Percentiles rank a stretch among this genome's conserved stretches.
These are phyloP conservation scores for Bugula neritina DNA, from an alignment of 2,888 invertebrate genomes.

Conservation along the genomic window DNA sequence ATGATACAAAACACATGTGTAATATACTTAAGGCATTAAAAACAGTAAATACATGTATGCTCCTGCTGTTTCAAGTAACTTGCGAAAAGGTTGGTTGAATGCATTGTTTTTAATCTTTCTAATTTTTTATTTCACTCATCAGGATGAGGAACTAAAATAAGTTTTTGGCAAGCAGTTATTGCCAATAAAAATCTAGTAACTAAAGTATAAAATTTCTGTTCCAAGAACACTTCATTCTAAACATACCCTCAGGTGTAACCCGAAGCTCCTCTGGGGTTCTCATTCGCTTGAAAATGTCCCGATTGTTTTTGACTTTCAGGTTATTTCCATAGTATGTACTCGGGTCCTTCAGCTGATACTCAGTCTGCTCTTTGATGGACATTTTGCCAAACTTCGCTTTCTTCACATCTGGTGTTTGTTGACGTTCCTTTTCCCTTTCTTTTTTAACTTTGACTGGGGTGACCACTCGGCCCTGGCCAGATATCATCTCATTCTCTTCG, in stretches of 20 bases:
- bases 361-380: neutral
- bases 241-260: neutral
- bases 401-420: neutral
- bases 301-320: conserved; percentile 11
- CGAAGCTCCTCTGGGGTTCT: neutral
- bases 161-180: no score
- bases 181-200: no score
- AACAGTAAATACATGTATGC: no score
- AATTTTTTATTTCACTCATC: no score
- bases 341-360: conserved; percentile 18
- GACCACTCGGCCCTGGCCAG: neutral
- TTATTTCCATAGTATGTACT: neutral
- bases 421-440: neutral
- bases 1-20: no score
- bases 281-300: neutral
- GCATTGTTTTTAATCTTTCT: no score
- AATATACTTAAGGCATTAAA: no score
- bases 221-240: no score
- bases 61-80: no score
- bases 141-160: no score
- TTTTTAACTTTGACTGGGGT: neutral
- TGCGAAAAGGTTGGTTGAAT: no score
- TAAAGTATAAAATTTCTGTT: no score
- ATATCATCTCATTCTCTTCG: conserved; percentile 10
- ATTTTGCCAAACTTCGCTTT: neutral